phyloP scores from a whole-genome alignment of 2,113 vertebrate species.

The Ginglymostoma cirratum region DNA sequence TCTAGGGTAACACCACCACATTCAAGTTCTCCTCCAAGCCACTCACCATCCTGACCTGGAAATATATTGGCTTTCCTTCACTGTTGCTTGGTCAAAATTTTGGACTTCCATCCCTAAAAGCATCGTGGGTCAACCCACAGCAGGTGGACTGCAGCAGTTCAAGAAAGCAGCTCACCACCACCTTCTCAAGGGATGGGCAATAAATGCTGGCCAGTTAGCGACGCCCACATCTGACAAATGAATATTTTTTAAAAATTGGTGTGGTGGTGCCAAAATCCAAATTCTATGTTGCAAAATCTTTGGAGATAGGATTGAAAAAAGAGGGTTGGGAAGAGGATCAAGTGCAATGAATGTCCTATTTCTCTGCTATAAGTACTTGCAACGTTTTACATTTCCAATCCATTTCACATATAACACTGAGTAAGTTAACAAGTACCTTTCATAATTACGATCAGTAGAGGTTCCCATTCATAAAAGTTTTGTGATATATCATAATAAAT shows the following conservation, averaged over 20 bases:
- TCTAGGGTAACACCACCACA: too few species aligned
- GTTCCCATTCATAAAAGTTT: not conserved
- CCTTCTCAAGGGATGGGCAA: too few species aligned
- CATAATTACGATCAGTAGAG: not conserved
- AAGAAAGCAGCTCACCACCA: too few species aligned
- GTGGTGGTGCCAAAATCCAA: not conserved
- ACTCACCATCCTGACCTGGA: too few species aligned
- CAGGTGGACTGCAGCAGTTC: too few species aligned
- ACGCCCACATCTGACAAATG: too few species aligned
- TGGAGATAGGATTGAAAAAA: not conserved
- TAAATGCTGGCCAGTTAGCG: too few species aligned
- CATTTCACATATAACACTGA: not conserved
- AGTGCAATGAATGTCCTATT: not conserved
- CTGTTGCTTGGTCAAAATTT: too few species aligned
- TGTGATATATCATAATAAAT: not conserved
- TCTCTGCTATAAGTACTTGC: not conserved
- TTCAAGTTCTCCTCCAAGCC: too few species aligned
- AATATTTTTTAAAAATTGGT: not conserved
- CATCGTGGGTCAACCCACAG: too few species aligned
- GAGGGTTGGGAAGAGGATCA: not conserved
- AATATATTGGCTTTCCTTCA: too few species aligned
- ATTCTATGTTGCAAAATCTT: not conserved
- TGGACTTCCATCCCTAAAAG: too few species aligned
- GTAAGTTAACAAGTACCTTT: not conserved
- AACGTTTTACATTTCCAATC: not conserved